These are phyloP conservation scores for Hirundichthys speculiger DNA, from an alignment of 2,113 vertebrate genomes.

Conservation along the genomic window DNA sequence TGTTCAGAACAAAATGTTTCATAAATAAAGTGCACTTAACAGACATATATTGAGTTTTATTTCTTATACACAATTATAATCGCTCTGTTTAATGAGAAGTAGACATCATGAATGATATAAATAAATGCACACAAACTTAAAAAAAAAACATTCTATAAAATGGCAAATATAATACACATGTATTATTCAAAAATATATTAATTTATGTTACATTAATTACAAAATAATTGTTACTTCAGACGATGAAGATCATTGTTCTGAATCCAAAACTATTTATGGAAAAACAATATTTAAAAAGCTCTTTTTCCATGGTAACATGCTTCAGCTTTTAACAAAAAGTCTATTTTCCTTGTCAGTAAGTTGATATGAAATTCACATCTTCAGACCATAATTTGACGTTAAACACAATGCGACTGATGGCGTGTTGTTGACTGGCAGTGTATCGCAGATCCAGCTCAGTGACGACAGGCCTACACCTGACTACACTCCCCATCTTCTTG, in stretches of 20 bases:
- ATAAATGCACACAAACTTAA: slow-evolving; percentile 30
- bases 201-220: slow-evolving; percentile 30
- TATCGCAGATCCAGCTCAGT: not conserved
- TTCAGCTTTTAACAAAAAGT: not conserved
- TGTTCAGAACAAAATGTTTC: slow-evolving; percentile 27
- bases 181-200: slow-evolving; percentile 12
- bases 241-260: not conserved
- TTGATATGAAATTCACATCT: not conserved
- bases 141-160: slow-evolving; percentile 17
- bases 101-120: slow-evolving; percentile 38
- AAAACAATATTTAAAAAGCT: not conserved
- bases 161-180: not conserved
- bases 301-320: not conserved
- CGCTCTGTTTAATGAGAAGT: not conserved
- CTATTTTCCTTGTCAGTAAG: not conserved
- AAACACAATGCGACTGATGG: not conserved
- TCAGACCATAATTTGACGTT: not conserved
- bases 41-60: slow-evolving; percentile 21
- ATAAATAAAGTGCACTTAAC: slow-evolving; percentile 43
- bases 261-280: not conserved
- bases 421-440: too few relatives aligned
- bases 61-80: slow-evolving; percentile 33
- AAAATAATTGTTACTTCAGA: not conserved
- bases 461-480: slow-evolving; percentile 60
- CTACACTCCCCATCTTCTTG: slow-evolving; percentile 64